Base-by-base conservation (phyloP, 2,797 vertebrate species). In the Anableps anableps region DNA sequence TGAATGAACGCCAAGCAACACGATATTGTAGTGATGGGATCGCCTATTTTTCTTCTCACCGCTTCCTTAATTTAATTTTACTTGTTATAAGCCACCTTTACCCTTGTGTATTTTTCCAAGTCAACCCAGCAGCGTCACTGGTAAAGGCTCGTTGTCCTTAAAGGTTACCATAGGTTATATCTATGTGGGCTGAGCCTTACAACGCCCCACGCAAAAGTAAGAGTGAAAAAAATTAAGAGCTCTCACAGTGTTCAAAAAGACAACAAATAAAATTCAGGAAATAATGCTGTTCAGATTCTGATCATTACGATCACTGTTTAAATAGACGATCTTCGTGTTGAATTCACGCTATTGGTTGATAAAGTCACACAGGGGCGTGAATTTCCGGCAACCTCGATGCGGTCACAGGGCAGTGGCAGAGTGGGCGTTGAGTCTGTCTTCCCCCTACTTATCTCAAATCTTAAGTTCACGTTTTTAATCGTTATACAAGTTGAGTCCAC, bases 131-230 rank as follows among this genome's bases (percentile, higher is more conserved):
- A 6, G 29, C 51, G 80, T 88, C 79, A 86, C 26, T 50, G 72
- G 74, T 81, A 75, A 76, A 50, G 36, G 50, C 68, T 10, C 1
- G 58, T 2, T 74, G 68, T 74, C 85, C 83, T 79, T 31, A 78
- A 84, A 89, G 92, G 92, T 95, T 94, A 92, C 84, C 91, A 41
- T 80, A 55, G 55, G 88, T 92, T 82, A 89, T 87, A 86, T 85
- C 85, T 80, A 82, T 36, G 81, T 51, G 81, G 80, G 84, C 23
- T 38, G 48, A 51, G 72, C 55, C 58, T 70, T 55, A 64, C 82
- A 74, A 81, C 80, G 77, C 81, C 84, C 88, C 87, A 84, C 79
- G 64, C 64, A 41, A 14, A 41, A 68, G 21, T 23, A 14, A 84
- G 4, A 1, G 1, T 1, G 13, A 14, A 38, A 2, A 0, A 34